These are phyloP conservation scores for Rhinichthys osculus DNA, from an alignment of 2,797 vertebrate species.

Conservation along the genomic window DNA sequence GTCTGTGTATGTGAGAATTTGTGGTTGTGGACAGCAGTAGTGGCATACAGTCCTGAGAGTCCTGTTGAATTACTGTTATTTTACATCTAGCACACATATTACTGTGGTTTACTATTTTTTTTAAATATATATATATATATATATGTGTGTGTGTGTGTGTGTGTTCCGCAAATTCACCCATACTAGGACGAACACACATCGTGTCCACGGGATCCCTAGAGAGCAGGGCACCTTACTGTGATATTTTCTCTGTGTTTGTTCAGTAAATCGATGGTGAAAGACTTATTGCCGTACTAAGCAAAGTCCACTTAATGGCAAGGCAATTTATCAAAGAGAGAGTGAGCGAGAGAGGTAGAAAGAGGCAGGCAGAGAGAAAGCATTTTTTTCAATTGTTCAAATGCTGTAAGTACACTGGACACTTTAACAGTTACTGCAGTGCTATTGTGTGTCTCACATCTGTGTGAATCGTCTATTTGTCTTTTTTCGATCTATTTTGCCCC, in stretches of 20 bases:
- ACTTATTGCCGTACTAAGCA: constrained; percentile 32
- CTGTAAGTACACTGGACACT: constrained; percentile 1
- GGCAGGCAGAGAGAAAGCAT: neutral
- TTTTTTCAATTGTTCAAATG: neutral
- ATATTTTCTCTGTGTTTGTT: constrained; percentile 47
- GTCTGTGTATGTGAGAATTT: neutral
- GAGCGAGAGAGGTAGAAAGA: neutral
- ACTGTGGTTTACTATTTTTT: neutral
- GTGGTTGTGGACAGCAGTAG: neutral
- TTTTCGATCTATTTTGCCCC: neutral
- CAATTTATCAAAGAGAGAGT: constrained; percentile 46
- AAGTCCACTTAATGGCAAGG: constrained; percentile 43
- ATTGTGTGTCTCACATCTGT: neutral
- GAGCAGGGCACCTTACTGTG: constrained; percentile 30
- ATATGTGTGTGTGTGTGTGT: no score
- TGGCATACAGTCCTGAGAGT: neutral
- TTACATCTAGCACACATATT: neutral
- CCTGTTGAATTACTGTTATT: constrained; percentile 5
- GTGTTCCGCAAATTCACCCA: neutral
- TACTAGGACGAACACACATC: no score
- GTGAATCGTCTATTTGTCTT: neutral
- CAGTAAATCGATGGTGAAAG: constrained; percentile 46
- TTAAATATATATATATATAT: no score
- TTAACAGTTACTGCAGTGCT: neutral
- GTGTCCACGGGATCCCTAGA: neutral